A percentile compares a stretch with the other conserved stretches of the same genome.
Conservation (phyloP, 2,797 vertebrate species). For the Cossypha heuglini region DNA sequence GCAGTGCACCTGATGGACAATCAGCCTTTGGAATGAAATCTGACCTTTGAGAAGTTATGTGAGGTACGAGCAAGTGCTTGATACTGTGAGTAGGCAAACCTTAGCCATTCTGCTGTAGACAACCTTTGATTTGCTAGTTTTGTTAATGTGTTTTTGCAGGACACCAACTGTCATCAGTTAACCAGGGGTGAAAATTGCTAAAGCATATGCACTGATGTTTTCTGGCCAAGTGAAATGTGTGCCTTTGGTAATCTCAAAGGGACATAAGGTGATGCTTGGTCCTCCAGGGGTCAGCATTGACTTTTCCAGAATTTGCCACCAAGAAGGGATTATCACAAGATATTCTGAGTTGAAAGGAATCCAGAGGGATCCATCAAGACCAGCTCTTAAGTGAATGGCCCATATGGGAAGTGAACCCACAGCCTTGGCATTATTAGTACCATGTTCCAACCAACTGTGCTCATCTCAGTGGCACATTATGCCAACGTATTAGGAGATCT, state of each 20-base stretch:
- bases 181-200: background rate
- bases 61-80: background rate
- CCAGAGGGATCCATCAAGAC: background rate
- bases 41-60: background rate
- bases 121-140: background rate
- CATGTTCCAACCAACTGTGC: rapidly evolving
- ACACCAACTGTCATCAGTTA: background rate
- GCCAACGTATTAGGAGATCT: background rate
- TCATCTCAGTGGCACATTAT: background rate
- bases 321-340: background rate
- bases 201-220: background rate
- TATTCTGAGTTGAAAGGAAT: background rate
- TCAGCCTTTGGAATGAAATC: background rate
- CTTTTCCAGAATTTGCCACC: background rate
- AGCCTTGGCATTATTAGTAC: background rate
- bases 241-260: background rate
- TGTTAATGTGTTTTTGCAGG: background rate
- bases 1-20: background rate
- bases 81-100: rapidly evolving
- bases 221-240: background rate
- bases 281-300: background rate
- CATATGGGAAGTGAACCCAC: rapidly evolving
- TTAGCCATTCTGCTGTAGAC: background rate
- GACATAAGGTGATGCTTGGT: background rate
- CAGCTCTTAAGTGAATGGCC: background rate